Conservation (phyloP, 2,888 invertebrate species). For the Eupithecia inturbata region DNA sequence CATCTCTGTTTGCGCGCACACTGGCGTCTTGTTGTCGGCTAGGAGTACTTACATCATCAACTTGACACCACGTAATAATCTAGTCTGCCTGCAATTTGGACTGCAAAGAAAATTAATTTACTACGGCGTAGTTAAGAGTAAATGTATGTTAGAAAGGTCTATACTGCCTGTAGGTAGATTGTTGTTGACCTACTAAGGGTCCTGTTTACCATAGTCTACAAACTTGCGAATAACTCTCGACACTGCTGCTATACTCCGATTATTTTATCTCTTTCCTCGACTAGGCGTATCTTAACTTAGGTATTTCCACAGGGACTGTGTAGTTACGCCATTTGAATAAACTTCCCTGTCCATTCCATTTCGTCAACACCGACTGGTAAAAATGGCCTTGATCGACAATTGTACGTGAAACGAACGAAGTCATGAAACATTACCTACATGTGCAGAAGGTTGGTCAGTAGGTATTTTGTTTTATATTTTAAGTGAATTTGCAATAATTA, state of each 20-base stretch:
- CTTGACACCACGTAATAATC: background rate
- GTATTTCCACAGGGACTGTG: constrained; percentile 14
- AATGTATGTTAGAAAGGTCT: background rate
- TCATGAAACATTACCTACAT: background rate
- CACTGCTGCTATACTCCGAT: background rate
- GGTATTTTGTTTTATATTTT: background rate
- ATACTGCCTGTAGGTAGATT: background rate
- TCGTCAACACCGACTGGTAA: constrained; percentile 1
- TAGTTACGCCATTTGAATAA: constrained; percentile 15
- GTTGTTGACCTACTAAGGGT: background rate
- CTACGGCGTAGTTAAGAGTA: background rate
- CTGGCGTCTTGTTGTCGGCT: no score
- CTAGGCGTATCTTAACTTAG: constrained; percentile 12
- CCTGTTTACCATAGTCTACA: background rate
- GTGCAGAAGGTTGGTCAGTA: background rate
- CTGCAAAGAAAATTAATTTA: background rate
- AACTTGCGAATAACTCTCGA: background rate
- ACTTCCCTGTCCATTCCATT: background rate
- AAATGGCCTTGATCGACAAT: background rate
- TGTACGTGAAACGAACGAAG: background rate
- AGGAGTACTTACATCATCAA: background rate
- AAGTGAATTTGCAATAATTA: background rate
- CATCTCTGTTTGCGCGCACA: no score
- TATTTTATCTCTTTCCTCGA: background rate
- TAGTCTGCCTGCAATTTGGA: background rate